Evolutionary conservation across 2,797 vertebrate genomes (phyloP).

Genomic region (Iguana delicatissima): DNA sequence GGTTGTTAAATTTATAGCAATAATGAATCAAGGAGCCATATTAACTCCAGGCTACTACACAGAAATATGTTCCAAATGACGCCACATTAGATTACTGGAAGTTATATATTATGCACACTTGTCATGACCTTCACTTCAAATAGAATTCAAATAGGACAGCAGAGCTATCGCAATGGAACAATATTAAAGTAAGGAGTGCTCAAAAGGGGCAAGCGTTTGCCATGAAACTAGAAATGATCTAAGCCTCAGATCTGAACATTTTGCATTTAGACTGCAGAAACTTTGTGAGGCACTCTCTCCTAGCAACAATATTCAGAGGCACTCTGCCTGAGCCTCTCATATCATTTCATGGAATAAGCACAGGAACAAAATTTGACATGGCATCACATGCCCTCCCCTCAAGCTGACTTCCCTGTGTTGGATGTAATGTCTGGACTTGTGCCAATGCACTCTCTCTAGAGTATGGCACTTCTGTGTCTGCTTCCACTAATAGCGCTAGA

Average conservation of each 20-base stretch:
- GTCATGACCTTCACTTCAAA: not conserved
- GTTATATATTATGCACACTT: not conserved
- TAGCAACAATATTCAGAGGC: not conserved
- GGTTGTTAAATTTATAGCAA: slow-evolving; percentile 68
- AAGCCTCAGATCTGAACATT: not conserved
- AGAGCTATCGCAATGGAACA: not conserved
- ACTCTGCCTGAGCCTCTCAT: not conserved
- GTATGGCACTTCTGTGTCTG: not conserved
- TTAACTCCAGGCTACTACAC: slow-evolving; percentile 46
- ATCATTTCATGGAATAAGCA: not conserved
- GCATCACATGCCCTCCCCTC: not conserved
- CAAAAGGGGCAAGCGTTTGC: not conserved
- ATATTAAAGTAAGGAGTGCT: not conserved
- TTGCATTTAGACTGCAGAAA: not conserved
- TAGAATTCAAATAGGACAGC: not conserved
- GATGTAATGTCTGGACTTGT: no score
- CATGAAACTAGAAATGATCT: not conserved
- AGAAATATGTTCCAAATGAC: slow-evolving; percentile 8
- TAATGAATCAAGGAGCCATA: slow-evolving; percentile 34
- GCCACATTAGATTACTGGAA: accelerated
- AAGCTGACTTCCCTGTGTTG: not conserved
- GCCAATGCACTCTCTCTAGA: not conserved
- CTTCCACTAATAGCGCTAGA: not conserved
- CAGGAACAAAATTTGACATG: not conserved
- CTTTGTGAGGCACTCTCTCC: not conserved